Base-by-base conservation (phyloP, 2,888 invertebrate species). In the Hipparchia sbordonii region DNA sequence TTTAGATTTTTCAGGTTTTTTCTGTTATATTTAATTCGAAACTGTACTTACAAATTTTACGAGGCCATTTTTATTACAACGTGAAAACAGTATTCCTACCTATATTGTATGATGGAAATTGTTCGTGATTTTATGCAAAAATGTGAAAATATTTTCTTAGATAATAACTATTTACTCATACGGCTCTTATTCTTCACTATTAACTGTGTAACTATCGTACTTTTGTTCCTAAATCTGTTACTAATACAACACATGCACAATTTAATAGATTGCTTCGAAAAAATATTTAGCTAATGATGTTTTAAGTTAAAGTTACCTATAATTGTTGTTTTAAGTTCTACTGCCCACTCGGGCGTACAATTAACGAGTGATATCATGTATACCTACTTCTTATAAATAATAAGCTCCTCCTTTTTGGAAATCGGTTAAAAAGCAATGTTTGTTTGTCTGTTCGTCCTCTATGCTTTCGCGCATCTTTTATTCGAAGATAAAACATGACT, bases 151-250 rank as follows among this genome's bases (percentile, higher is more conserved):
- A 73, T 73, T 71, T 73, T 73, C 70, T 65, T 71, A 73, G 52
- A 68, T 71, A 52, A 51, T 67, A 71, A 63, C 57, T 4, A 23
- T 2, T 57, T 57, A 57, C 8, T 57, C 23, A 56, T 23, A 56
- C 13, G 23, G 23, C 2, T 13, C 23, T 23, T 23, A 57, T 9
- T 23, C 2, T 23, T 57, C 12, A 54, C 23, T 57, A 13, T 13
- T 62, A 62, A 72, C 63, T 46, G 59, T 62, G 63, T 68, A 61
- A 71, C 71, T 72, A 70, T 70, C 9, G 60, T 72, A 76, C 71
- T 76, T 76, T 74, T 71, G 77, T 78, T 78, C 77, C 77, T 78
- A 77, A 51, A 66, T 75, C 74, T 76, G 77, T 77, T 78, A 78
- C 77, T 78, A 78, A 76, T 72, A 67, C 69, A 72, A 72, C 67